Evolutionary conservation across 2,113 vertebrate species (phyloP).

Genomic region (Daubentonia madagascariensis): DNA sequence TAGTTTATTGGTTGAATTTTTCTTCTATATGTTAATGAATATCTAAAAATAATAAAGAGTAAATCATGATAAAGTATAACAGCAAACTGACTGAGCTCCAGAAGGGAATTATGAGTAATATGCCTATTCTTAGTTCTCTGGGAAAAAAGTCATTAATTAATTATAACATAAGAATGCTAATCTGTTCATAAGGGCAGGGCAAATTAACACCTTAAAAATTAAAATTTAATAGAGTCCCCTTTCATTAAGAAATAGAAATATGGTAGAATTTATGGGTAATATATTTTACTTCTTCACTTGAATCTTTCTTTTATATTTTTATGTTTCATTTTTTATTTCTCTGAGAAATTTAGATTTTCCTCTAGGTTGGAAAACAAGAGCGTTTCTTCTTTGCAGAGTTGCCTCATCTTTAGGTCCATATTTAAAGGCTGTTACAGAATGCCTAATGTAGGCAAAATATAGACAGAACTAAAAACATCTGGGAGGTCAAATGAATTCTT

Average conservation of each 20-base stretch:
- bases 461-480: not conserved
- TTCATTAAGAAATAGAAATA: not conserved
- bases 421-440: not conserved
- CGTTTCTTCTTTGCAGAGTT: not conserved
- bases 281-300: not conserved
- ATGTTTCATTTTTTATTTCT: not conserved
- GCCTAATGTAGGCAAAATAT: not conserved
- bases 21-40: not conserved
- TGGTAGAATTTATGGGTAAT: not conserved
- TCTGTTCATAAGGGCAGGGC: not conserved
- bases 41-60: constrained; percentile 30
- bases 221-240: not conserved
- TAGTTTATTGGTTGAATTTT: not conserved
- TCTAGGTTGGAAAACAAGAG: not conserved
- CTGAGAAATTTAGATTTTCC: not conserved
- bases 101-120: constrained; percentile 24
- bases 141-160: not conserved
- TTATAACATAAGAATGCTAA: constrained; percentile 15
- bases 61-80: constrained; percentile 16
- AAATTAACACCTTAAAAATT: constrained; percentile 2
- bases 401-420: not conserved
- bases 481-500: not conserved
- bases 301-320: not conserved
- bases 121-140: not conserved
- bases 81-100: not conserved